Conservation (phyloP, 2,797 vertebrate species). For the Paedocypris micromegethes region DNA sequence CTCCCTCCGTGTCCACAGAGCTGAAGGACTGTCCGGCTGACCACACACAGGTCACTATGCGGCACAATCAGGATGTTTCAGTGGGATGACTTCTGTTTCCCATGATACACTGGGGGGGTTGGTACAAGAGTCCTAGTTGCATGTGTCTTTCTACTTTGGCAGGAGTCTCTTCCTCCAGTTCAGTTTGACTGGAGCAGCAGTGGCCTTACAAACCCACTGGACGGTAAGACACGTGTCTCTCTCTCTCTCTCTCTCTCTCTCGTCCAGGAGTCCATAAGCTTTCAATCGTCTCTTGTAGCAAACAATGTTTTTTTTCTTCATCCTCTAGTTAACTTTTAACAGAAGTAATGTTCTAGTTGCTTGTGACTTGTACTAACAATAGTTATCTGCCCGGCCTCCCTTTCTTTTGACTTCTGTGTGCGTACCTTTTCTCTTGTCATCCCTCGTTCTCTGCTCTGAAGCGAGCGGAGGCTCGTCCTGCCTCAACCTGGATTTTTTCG, state of each 20-base stretch:
- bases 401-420: conserved; percentile 32
- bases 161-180: conserved; percentile 95
- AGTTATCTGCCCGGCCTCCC: conserved; percentile 29
- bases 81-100: not conserved
- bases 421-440: conserved; percentile 13
- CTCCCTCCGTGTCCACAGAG: conserved; percentile 72
- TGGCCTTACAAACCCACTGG: conserved; percentile 99
- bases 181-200: conserved; percentile 99
- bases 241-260: conserved; percentile 38
- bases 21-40: conserved; percentile 76
- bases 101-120: not conserved
- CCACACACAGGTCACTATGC: conserved; percentile 78
- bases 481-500: conserved; percentile 99
- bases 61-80: too few species aligned
- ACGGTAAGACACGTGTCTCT: conserved; percentile 79
- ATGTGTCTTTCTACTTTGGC: not conserved
- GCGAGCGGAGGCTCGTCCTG: conserved; percentile 97
- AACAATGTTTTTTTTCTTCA: too few species aligned
- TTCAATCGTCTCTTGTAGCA: too few species aligned
- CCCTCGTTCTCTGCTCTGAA: conserved; percentile 56
- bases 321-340: too few species aligned
- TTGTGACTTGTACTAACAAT: too few species aligned
- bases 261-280: too few species aligned
- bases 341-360: too few species aligned
- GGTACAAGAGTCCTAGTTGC: not conserved